phyloP scores from a whole-genome alignment of 2,113 vertebrate genomes.

The Nothoprocta pentlandii region DNA sequence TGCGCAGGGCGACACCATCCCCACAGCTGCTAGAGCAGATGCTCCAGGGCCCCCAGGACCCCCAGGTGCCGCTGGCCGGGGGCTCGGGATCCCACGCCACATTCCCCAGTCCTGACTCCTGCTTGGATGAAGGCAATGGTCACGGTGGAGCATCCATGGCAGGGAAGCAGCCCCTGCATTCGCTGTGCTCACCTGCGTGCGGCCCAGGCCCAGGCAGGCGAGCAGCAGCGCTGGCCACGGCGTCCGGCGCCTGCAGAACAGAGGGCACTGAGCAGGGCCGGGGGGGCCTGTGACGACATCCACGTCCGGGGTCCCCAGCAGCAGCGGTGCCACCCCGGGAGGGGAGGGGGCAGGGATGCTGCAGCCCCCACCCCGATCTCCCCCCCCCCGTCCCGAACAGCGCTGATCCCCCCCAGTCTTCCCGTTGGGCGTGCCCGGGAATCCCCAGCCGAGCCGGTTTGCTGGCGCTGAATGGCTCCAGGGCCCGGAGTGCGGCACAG shows the following conservation, averaged over 20 bases:
- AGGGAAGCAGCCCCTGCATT: background rate
- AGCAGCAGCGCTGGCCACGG: constrained; percentile 33
- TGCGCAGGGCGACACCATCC: constrained; percentile 67
- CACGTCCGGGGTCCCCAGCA: background rate
- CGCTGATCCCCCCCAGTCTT: background rate
- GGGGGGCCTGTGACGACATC: fast-evolving
- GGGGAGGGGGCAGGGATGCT: background rate
- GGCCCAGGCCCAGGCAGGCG: constrained; percentile 48
- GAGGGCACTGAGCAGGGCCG: background rate
- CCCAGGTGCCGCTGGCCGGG: constrained; percentile 50
- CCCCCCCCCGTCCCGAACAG: background rate
- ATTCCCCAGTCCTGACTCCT: background rate
- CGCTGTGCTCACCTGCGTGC: constrained; percentile 59
- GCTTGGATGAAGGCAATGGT: background rate
- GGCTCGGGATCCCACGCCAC: background rate
- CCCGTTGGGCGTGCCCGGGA: background rate
- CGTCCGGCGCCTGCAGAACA: background rate
- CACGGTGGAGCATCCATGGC: background rate
- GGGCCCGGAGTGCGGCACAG: no score
- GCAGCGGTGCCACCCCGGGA: background rate
- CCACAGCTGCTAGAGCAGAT: constrained; percentile 80
- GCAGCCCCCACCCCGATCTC: no score
- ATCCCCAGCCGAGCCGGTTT: background rate
- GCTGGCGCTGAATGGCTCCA: background rate
- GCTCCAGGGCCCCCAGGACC: constrained; percentile 78